Base-by-base conservation (phyloP, 2,113 vertebrate species). In the Chlorodrepanis virens region DNA sequence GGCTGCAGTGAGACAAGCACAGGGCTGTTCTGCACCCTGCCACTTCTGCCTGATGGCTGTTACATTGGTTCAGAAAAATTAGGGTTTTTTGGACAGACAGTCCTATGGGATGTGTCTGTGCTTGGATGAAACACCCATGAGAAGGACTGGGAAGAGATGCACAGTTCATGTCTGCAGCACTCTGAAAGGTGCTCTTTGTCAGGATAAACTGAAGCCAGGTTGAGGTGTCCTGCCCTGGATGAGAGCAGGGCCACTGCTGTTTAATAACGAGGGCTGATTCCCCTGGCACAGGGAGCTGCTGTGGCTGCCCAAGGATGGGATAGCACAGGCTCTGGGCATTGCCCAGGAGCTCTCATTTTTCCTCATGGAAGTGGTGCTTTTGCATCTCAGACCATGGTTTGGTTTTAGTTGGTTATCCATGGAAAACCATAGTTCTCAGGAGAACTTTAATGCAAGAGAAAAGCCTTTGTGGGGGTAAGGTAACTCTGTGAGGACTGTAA, bases 101-200 rank as follows among this genome's bases (percentile, higher is more conserved):
- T 21, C 27, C 70, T 27, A 3, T 33, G 67, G 53, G 83, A 71
- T 24, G 27, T 17, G 24, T 44, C 29, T 44, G 5, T 50, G 25
- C 28, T 50, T 25, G 63, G 56, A 9, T 39, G 47, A 45, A 82
- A 63, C 10, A 6, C 4, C 20, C 2, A 0, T 44, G 28, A 5
- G 44, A 45, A 50, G 60, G 42, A 12, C 31, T 65, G 33, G 22
- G 8, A 12, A 15, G 40, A 69, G 47, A 33, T 9, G 33, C 12
- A 10, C 1, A 20, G 2, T 9, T 47, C 10, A 0, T 4, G 23
- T 8, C 60, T 53, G 61, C 70, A 50, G 11, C 33, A 6, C 40
- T 75, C 14, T 35, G 67, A 23, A 28, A 35, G 8, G 11, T 8
- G 37, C 2, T 3, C 4, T 28, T 18, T 23, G 47, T 17, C 31